A percentile compares a stretch with the other conserved stretches of the same genome.
Conservation (phyloP, 2,113 vertebrate genomes). For the Dissostichus mawsoni region DNA sequence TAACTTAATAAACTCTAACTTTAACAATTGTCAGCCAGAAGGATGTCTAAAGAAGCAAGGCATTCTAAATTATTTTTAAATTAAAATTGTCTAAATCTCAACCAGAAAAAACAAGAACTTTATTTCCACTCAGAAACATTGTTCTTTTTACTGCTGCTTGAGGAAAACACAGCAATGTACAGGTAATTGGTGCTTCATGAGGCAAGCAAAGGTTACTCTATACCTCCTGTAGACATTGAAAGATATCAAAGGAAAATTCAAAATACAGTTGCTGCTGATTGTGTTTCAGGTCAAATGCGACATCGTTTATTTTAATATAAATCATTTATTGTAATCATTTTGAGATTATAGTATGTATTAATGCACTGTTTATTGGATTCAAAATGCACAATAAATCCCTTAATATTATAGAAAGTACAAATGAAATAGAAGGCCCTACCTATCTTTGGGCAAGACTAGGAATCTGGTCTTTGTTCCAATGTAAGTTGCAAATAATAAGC, state of each 20-base stretch:
- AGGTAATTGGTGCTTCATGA: not conserved
- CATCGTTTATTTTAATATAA: not conserved
- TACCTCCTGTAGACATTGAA: constrained; percentile 2
- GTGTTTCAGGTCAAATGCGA: not conserved
- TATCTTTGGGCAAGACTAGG: not conserved
- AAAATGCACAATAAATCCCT: not conserved
- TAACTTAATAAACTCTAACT: no score
- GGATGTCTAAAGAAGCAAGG: not conserved
- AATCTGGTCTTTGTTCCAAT: not conserved
- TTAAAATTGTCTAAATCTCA: no score
- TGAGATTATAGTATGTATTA: not conserved
- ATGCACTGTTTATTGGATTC: not conserved
- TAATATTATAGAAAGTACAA: not conserved
- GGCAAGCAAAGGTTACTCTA: not conserved
- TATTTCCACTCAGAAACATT: not conserved
- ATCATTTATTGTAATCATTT: not conserved
- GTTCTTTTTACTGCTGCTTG: constrained; percentile 4
- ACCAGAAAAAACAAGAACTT: not conserved
- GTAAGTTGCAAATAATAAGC: not conserved
- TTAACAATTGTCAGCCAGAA: not conserved
- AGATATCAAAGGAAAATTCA: not conserved
- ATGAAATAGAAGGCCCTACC: not conserved
- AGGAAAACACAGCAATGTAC: not conserved
- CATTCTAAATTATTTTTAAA: no score
- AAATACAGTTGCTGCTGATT: not conserved